Evolutionary conservation across 2,797 vertebrate genomes (phyloP).

Genomic region (Iguana delicatissima): DNA sequence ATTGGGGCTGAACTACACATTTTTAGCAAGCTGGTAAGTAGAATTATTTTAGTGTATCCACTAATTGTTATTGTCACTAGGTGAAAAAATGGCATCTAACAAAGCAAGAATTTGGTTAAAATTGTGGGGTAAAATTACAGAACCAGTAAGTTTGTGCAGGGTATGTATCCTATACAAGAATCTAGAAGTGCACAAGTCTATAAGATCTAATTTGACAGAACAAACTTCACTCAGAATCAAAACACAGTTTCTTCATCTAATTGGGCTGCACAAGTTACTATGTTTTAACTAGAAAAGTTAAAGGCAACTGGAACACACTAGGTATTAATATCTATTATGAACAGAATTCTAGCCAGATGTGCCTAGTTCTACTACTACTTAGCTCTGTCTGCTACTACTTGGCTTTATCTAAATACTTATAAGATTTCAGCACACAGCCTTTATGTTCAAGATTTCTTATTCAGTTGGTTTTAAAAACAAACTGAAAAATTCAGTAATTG

Average conservation of each 20-base stretch:
- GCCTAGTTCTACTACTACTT: not conserved
- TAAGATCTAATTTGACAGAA: not conserved
- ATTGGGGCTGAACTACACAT: not conserved
- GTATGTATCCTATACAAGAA: not conserved
- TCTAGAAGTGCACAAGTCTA: not conserved
- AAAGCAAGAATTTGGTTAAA: not conserved
- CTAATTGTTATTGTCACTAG: not conserved
- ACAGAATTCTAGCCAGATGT: not conserved
- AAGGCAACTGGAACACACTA: not conserved
- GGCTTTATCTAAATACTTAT: not conserved
- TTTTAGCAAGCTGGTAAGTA: not conserved
- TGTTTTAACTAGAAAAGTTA: not conserved
- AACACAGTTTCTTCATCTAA: not conserved
- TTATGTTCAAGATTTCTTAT: not conserved
- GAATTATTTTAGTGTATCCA: not conserved
- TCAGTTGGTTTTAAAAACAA: not conserved
- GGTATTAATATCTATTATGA: not conserved
- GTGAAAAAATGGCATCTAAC: not conserved
- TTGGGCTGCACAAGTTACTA: not conserved
- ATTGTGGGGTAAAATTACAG: not conserved
- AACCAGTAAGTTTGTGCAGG: not conserved
- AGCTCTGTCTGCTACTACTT: not conserved
- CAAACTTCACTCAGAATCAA: not conserved
- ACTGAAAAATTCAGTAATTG: not conserved
- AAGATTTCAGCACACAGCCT: not conserved